phyloP scores from a whole-genome alignment of 2,113 vertebrate species.

The Halichoerus grypus region DNA sequence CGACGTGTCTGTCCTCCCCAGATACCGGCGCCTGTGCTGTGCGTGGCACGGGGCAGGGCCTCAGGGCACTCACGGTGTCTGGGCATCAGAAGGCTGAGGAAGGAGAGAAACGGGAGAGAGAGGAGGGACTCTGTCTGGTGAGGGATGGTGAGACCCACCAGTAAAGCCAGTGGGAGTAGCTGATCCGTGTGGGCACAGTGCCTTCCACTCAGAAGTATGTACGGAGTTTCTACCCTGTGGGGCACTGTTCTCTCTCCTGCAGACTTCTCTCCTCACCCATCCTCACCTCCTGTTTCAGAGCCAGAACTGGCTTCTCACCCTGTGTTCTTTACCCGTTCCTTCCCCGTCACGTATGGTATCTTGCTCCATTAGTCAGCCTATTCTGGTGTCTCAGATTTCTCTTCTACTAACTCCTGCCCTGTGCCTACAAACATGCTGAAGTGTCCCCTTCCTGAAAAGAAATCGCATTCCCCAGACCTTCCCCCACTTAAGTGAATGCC shows the following conservation, averaged over 20 bases:
- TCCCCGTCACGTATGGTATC: too few relatives aligned
- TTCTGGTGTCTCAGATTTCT: not conserved
- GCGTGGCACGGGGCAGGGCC: accelerated
- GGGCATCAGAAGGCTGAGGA: not conserved
- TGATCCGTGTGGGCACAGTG: accelerated
- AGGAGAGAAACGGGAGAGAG: not conserved
- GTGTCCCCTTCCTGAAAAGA: not conserved
- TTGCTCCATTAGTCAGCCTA: not conserved
- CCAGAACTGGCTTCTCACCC: not conserved
- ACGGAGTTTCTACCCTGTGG: not conserved
- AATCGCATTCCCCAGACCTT: not conserved
- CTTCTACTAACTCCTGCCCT: not conserved
- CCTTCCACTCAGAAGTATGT: not conserved
- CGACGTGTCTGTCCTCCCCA: not conserved
- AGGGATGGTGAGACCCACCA: accelerated
- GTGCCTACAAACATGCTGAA: not conserved
- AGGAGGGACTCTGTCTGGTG: not conserved
- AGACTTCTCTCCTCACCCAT: not conserved
- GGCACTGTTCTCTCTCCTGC: not conserved
- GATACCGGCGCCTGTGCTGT: not conserved
- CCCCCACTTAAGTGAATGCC: not conserved
- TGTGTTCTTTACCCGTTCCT: not conserved
- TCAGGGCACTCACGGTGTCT: not conserved
- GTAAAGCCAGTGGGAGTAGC: not conserved
- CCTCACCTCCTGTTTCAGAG: not conserved